phyloP scores from a whole-genome alignment of 2,888 invertebrate genomes.

The Lasiommata megera region DNA sequence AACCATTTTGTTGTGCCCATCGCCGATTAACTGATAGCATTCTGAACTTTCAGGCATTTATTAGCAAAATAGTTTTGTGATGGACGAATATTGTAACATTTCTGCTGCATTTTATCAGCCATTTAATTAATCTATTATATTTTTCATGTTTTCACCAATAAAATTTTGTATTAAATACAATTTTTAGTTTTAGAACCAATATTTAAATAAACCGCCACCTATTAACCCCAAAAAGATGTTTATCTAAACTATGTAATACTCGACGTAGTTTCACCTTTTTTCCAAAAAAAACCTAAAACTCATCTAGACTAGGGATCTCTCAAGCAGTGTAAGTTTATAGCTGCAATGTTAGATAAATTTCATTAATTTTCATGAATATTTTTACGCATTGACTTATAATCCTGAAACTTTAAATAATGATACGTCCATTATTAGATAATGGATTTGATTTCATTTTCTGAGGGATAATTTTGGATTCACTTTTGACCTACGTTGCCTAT shows the following conservation, averaged over 20 bases:
- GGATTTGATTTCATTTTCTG: too few relatives aligned
- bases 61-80: constrained; percentile 78
- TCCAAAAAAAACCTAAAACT: constrained; percentile 17
- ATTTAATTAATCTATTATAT: constrained; percentile 78
- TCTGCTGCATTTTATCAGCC: constrained; percentile 82
- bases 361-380: too few relatives aligned
- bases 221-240: constrained; percentile 71
- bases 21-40: constrained; percentile 65
- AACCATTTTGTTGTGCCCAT: constrained; percentile 79
- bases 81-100: constrained; percentile 80
- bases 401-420: too few relatives aligned
- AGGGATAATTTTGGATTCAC: too few relatives aligned
- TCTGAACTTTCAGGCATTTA: constrained; percentile 80
- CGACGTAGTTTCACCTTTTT: constrained; percentile 34
- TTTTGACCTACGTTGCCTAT: too few relatives aligned
- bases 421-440: too few relatives aligned
- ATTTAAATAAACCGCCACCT: constrained; percentile 78
- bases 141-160: constrained; percentile 82
- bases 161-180: constrained; percentile 82
- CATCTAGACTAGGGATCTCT: neutral
- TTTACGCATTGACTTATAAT: too few relatives aligned
- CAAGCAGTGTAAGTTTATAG: neutral
- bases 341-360: too few relatives aligned
- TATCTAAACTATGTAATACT: constrained; percentile 43
- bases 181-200: constrained; percentile 81